These are phyloP conservation scores for Luscinia megarhynchos DNA, from an alignment of 2,797 vertebrate species.

Conservation along the genomic window DNA sequence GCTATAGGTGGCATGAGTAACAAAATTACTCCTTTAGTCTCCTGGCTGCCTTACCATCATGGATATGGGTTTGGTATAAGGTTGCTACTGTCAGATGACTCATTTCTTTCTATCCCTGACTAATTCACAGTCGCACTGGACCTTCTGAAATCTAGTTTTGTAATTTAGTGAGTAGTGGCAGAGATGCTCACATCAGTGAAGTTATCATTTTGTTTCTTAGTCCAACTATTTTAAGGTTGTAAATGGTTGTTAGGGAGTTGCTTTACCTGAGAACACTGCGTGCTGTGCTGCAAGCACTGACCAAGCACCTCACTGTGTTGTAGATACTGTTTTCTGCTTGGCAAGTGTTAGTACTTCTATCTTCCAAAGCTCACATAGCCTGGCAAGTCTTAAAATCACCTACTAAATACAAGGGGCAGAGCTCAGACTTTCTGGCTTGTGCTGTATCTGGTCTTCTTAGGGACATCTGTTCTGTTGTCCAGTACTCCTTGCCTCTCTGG, in stretches of 20 bases:
- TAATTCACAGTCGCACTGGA: neutral
- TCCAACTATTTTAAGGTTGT: neutral
- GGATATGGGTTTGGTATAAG: neutral
- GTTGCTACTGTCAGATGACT: neutral
- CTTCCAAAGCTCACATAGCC: neutral
- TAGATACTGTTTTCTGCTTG: neutral
- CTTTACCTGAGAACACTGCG: neutral
- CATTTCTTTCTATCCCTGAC: neutral
- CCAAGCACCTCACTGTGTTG: neutral
- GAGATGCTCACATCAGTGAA: neutral
- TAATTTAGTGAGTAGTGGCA: neutral
- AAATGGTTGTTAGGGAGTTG: neutral
- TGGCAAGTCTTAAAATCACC: neutral
- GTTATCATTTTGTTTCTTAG: neutral
- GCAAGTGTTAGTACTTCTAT: neutral
- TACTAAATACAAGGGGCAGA: neutral
- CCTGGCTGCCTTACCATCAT: fast-evolving
- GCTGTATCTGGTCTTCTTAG: neutral
- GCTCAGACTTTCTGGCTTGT: neutral
- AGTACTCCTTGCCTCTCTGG: neutral
- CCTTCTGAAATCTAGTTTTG: neutral
- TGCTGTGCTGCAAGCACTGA: neutral
- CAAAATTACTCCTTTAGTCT: neutral
- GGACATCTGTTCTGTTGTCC: neutral
- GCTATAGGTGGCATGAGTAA: neutral